Evolutionary conservation across 2,113 vertebrate species (phyloP), one percentile per base, ranked within the genome.

Genomic region (Pituophis catenifer): DNA sequence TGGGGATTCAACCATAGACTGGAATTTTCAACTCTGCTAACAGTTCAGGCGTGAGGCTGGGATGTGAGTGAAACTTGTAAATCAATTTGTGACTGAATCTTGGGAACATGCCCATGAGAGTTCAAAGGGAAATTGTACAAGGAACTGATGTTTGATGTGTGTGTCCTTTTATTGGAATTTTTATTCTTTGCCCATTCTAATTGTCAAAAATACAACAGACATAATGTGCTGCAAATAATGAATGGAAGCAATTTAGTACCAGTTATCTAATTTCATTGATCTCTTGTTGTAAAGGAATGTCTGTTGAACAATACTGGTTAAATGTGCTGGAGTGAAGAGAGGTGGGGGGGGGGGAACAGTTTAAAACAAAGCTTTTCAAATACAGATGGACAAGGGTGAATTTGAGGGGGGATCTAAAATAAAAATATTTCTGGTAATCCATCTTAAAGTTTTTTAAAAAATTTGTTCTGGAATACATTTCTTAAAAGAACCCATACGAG

Each of bases 231-330:
- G 19, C 91, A 91, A 85, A 92, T 93, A 95, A 94, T 97, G 96
- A 92, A 96, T 97, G 96, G 97, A 97, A 97, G 94, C 90, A 96
- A 97, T 97, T 95, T 96, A 97, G 96, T 94, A 95, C 0, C 65
- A 97, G 94, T 1, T 2, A 57, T 95, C 96, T 97, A 96, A 97
- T 98, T 97, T 97, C 96, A 94, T 91, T 94, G 94, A 95, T 96
- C 94, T 95, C 94, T 62, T 94, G 24, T 94, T 96, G 97, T 95
- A 95, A 91, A 95, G 92, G 29, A 92, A 92, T 94, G 95, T 91
- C 95, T 92, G 93, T 65, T 95, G 97, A 97, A 97, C 95, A 96
- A 96, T 95, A 1, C 1, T 94, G 87, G 86, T 89, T 93, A 93
- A 81, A 87, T 38, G 55, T 24, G 81, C 33, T 9, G 86, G 81